A percentile compares a stretch with the other conserved stretches of the same genome.
phyloP scores from a whole-genome alignment of 2,113 vertebrate species.

The Danionella cerebrum region DNA sequence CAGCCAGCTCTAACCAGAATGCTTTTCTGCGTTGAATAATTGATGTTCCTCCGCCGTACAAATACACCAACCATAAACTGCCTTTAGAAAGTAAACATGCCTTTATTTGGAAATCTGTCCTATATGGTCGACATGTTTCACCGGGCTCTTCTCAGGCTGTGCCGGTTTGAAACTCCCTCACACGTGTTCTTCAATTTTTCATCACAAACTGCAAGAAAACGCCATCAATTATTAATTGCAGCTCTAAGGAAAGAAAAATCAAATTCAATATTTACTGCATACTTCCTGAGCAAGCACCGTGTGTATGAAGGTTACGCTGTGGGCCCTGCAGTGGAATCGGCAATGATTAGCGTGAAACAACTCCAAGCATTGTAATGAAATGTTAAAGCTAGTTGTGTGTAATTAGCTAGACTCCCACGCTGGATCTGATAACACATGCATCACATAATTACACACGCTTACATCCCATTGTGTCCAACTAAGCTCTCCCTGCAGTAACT shows the following conservation, averaged over 20 bases:
- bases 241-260: conserved; percentile 46
- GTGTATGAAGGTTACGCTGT: not conserved
- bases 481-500: not conserved
- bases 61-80: not conserved
- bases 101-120: not conserved
- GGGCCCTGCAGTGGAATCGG: conserved; percentile 1
- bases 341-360: not conserved
- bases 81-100: not conserved
- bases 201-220: conserved; percentile 48
- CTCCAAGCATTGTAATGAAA: conserved; percentile 6
- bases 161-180: conserved; percentile 15
- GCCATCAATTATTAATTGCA: conserved; percentile 53
- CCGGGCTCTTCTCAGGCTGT: not conserved
- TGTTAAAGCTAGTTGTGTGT: not conserved
- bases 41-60: no score
- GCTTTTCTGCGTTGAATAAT: no score
- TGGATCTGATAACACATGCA: not conserved
- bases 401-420: not conserved
- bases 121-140: no score
- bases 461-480: not conserved
- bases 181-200: conserved; percentile 49
- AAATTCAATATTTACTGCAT: conserved; percentile 57
- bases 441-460: not conserved
- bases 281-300: conserved; percentile 18
- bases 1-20: no score